These are phyloP conservation scores for Anniella stebbinsi DNA, from an alignment of 2,797 vertebrate genomes.

Conservation along the genomic window DNA sequence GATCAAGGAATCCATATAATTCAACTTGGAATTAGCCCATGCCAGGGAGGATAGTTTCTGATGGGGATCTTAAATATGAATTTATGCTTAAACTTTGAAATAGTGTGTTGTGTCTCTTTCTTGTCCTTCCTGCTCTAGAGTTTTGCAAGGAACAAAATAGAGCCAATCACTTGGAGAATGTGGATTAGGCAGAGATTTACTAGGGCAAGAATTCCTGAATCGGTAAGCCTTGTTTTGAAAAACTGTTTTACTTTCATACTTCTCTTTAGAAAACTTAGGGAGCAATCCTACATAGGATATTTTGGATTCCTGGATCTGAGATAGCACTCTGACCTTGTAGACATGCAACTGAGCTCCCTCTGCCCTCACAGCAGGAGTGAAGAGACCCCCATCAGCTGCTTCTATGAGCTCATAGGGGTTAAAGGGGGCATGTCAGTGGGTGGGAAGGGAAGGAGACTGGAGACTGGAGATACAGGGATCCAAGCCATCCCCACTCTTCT, in stretches of 20 bases:
- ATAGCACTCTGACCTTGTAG: too few relatives aligned
- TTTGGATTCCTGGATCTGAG: too few relatives aligned
- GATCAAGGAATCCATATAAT: background rate
- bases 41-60: background rate
- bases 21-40: background rate
- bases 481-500: too few relatives aligned
- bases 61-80: background rate
- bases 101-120: too few relatives aligned
- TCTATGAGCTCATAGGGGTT: too few relatives aligned
- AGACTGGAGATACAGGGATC: too few relatives aligned
- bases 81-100: background rate
- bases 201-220: conserved; percentile 78
- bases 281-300: too few relatives aligned
- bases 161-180: conserved; percentile 31
- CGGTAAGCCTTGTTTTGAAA: conserved; percentile 70
- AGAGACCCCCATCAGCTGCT: too few relatives aligned
- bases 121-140: conserved; percentile 53
- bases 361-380: too few relatives aligned
- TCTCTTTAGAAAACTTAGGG: background rate
- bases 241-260: background rate
- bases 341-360: too few relatives aligned
- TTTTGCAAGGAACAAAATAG: conserved; percentile 55
- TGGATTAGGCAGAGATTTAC: conserved; percentile 81
- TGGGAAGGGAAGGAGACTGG: too few relatives aligned
- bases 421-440: too few relatives aligned